Conservation (phyloP, 2,113 vertebrate species). For the Sinosuthora webbiana region DNA sequence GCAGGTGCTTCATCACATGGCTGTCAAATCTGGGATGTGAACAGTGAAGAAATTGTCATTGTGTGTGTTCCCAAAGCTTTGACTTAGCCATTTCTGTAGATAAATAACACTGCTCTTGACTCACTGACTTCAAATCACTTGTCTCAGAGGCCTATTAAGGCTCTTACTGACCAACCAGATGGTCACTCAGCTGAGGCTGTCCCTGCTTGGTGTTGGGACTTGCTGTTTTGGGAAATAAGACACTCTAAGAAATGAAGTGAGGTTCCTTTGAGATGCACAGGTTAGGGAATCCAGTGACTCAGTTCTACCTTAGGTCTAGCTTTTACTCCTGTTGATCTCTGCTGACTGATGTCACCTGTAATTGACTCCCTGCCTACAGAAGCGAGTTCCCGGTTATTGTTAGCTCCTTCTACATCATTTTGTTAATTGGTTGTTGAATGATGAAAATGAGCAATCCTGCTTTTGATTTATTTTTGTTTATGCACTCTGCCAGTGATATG, state of each 20-base stretch:
- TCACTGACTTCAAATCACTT: background rate
- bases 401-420: rapidly evolving
- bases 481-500: background rate
- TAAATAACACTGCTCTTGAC: background rate
- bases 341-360: background rate
- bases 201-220: background rate
- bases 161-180: background rate
- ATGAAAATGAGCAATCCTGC: background rate
- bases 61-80: background rate
- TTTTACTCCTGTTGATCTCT: background rate
- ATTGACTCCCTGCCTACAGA: background rate
- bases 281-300: background rate
- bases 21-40: background rate
- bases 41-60: background rate
- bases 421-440: background rate
- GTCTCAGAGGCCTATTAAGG: background rate
- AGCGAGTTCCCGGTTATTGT: background rate
- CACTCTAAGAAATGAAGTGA: background rate
- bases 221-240: background rate
- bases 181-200: background rate
- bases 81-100: background rate
- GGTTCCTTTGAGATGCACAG: background rate
- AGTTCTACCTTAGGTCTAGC: background rate
- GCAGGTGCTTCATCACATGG: background rate
- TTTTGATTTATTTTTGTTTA: background rate